phyloP scores from a whole-genome alignment of 1,140 invertebrate species.

The Argopecten irradians region DNA sequence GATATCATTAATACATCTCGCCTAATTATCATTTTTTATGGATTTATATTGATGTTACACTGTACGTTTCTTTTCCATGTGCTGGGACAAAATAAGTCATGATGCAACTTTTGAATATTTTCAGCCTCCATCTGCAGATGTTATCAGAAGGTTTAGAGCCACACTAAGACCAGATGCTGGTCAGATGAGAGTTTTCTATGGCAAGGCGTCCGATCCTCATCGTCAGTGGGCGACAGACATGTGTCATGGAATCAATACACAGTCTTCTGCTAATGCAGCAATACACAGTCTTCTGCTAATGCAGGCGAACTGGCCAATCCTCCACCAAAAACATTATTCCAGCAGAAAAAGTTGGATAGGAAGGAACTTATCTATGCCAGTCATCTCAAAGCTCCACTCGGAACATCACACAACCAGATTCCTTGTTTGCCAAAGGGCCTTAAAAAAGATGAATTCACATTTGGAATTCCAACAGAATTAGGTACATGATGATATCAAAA shows the following conservation, averaged over 20 bases:
- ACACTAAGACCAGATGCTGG: slow-evolving; percentile 72
- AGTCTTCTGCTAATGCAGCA: slow-evolving; percentile 47
- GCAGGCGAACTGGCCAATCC: slow-evolving; percentile 73
- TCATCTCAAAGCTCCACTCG: slow-evolving; percentile 70
- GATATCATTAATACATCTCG: neutral
- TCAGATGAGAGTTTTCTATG: slow-evolving; percentile 73
- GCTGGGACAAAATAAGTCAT: neutral
- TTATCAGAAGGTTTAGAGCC: slow-evolving; percentile 71
- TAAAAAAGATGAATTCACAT: slow-evolving; percentile 67
- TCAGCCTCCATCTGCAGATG: slow-evolving; percentile 71
- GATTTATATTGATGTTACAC: neutral
- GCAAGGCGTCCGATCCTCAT: slow-evolving; percentile 74
- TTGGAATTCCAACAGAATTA: slow-evolving; percentile 73
- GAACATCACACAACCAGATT: slow-evolving; percentile 68
- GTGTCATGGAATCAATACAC: slow-evolving; percentile 73
- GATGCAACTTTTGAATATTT: slow-evolving; percentile 38
- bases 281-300: slow-evolving; percentile 42
- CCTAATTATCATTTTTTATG: neutral
- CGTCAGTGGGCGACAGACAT: slow-evolving; percentile 71
- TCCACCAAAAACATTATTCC: slow-evolving; percentile 69
- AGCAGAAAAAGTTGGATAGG: slow-evolving; percentile 68
- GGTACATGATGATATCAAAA: slow-evolving; percentile 56
- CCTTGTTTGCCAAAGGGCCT: slow-evolving; percentile 67
- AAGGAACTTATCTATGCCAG: slow-evolving; percentile 72
- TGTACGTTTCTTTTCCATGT: neutral